phyloP scores from a whole-genome alignment of 2,888 invertebrate genomes.

The Watsonalla binaria region DNA sequence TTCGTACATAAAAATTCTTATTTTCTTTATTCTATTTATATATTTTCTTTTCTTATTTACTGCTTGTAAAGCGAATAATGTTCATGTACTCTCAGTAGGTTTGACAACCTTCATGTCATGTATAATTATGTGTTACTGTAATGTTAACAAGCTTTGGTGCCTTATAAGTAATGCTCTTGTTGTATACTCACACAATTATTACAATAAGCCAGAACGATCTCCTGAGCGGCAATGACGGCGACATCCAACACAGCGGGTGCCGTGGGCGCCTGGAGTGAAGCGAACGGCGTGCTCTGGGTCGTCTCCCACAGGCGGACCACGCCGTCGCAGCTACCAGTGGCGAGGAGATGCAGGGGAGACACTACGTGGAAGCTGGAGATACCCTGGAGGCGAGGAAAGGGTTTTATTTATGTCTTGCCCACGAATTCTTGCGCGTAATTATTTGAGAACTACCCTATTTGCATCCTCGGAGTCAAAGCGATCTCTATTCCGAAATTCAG shows the following conservation, averaged over 20 bases:
- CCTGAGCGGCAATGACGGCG: slow-evolving; percentile 63
- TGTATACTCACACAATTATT: slow-evolving; percentile 72
- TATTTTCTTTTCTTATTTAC: no score
- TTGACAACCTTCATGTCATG: no score
- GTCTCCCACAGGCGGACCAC: slow-evolving; percentile 78
- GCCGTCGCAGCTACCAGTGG: slow-evolving; percentile 77
- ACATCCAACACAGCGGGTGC: slow-evolving; percentile 70
- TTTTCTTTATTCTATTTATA: no score
- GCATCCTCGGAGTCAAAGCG: no score
- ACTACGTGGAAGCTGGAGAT: slow-evolving; percentile 77
- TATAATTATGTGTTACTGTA: no score
- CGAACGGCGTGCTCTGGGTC: slow-evolving; percentile 40
- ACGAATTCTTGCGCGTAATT: background rate
- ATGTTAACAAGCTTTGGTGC: background rate
- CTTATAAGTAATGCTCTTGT: background rate
- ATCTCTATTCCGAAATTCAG: no score
- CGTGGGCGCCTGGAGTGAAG: slow-evolving; percentile 31
- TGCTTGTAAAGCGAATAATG: no score
- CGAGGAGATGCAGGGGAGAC: slow-evolving; percentile 63
- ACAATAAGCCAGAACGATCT: slow-evolving; percentile 74
- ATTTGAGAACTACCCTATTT: no score
- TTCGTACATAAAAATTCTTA: no score
- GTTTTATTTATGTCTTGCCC: background rate
- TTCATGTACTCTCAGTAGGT: no score
- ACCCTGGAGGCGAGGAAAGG: slow-evolving; percentile 55